phyloP scores from a whole-genome alignment of 2,888 invertebrate genomes.

The Drosophila hamatofila region DNA sequence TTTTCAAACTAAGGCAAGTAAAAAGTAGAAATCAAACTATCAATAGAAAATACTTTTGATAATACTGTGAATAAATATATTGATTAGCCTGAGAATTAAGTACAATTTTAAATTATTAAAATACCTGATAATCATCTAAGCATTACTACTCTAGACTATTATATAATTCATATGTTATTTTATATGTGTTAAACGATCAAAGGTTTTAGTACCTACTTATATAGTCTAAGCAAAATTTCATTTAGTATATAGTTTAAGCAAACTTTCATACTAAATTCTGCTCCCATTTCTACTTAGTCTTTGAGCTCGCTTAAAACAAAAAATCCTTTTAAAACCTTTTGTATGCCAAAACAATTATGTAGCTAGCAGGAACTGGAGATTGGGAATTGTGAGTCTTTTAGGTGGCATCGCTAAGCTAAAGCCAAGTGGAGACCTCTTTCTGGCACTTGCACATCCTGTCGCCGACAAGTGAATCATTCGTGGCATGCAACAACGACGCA shows the following conservation, averaged over 20 bases:
- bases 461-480: slow-evolving; percentile 74
- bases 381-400: slow-evolving; percentile 45
- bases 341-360: slow-evolving; percentile 57
- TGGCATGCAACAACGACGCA: slow-evolving; percentile 57
- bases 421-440: slow-evolving; percentile 70
- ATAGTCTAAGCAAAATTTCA: no score
- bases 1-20: neutral
- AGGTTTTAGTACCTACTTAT: neutral
- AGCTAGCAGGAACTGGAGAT: slow-evolving; percentile 24
- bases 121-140: no score
- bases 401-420: slow-evolving; percentile 53
- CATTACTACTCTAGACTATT: no score
- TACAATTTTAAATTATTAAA: no score
- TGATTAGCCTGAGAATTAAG: no score
- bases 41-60: no score
- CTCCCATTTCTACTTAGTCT: slow-evolving; percentile 20
- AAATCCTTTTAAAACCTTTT: slow-evolving; percentile 37
- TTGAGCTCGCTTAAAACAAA: slow-evolving; percentile 12
- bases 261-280: neutral
- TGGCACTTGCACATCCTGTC: slow-evolving; percentile 77
- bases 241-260: slow-evolving; percentile 1
- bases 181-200: neutral
- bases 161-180: no score
- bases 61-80: neutral
- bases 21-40: neutral